Evolutionary conservation across 2,113 vertebrate species (phyloP), one percentile per base, ranked within the genome.

Genomic region (Numida meleagris): DNA sequence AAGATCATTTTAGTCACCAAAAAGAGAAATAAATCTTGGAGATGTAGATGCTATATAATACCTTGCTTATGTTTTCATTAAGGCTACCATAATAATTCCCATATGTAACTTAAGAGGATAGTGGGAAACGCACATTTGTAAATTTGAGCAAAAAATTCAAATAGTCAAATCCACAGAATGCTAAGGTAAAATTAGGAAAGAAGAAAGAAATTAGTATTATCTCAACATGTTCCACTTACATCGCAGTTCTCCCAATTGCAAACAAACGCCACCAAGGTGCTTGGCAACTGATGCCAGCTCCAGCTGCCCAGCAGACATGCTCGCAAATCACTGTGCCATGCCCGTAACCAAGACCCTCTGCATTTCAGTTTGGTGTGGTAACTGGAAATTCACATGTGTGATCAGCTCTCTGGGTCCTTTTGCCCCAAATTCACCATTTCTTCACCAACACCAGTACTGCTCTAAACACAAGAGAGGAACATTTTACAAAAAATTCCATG

Each of bases 241-340:
- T 98, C 98, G 82, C 97, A 98, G 5, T 98, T 96, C 81, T 98
- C 98, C 98, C 98, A 98, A 33, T 95, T 97, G 91, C 98, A 98
- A 55, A 88, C 83, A 29, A 97, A 97, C 53, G 95, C 94, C 18
- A 98, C 97, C 0, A 55, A 95, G 77, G 96, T 94, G 50, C 98
- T 98, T 1, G 97, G 97, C 23, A 98, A 82, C 55, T 97, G 91
- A 87, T 98, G 98, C 80, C 95, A 97, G 96, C 93, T 96, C 84
- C 94, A 95, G 23, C 94, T 51, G n/a, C 96, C 98, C 90, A 94
- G 94, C 86, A 96, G 97, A 95, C 97, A 97, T 31, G 77, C 91
- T 40, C 97, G 98, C 66, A 98, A 96, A 57, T 97, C 74, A 0
- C 90, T 93, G 42, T 96, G 97, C 10, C 95, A 94, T 43, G 96